Percentiles rank a stretch among this genome's conserved stretches.
phyloP scores from a whole-genome alignment of 2,113 vertebrate genomes.

The Poeciliopsis prolifica region DNA sequence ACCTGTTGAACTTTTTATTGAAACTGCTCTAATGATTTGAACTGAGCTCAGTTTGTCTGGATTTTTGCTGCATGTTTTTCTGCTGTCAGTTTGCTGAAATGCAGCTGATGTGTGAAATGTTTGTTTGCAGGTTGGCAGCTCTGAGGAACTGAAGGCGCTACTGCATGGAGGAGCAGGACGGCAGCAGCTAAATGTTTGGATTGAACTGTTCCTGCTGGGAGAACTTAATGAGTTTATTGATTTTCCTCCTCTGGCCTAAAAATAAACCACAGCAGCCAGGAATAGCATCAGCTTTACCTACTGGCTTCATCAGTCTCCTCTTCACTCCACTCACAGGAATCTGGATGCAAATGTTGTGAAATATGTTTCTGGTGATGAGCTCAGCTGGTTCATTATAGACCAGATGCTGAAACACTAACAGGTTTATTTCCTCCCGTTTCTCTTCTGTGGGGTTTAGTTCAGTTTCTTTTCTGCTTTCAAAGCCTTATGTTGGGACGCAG shows the following conservation, averaged over 20 bases:
- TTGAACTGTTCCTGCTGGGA: constrained; percentile 56
- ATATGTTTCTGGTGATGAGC: constrained; percentile 15
- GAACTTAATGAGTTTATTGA: constrained; percentile 68
- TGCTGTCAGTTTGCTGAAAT: background rate
- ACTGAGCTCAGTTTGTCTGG: no score
- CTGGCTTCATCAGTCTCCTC: constrained; percentile 19
- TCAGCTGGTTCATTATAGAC: background rate
- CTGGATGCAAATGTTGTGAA: constrained; percentile 34
- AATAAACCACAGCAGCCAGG: constrained; percentile 49
- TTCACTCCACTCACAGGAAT: constrained; percentile 14
- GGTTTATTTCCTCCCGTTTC: constrained; percentile 12
- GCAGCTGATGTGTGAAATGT: background rate
- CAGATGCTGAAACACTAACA: constrained; percentile 29
- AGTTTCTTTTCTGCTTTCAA: constrained; percentile 36
- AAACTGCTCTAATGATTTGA: no score
- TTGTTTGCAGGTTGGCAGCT: constrained; percentile 84
- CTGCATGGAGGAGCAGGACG: constrained; percentile 24
- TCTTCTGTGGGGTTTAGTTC: constrained; percentile 12
- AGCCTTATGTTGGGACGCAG: constrained; percentile 66
- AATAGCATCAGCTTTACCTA: constrained; percentile 52
- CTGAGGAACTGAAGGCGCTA: constrained; percentile 83
- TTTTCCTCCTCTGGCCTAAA: constrained; percentile 48
- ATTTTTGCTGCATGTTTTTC: background rate
- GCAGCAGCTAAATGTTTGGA: constrained; percentile 43
- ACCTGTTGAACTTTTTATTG: no score